Percentiles rank a stretch among this genome's conserved stretches.
Evolutionary conservation across 2,888 invertebrate genomes (phyloP).

Genomic region (Atrina japonica): DNA sequence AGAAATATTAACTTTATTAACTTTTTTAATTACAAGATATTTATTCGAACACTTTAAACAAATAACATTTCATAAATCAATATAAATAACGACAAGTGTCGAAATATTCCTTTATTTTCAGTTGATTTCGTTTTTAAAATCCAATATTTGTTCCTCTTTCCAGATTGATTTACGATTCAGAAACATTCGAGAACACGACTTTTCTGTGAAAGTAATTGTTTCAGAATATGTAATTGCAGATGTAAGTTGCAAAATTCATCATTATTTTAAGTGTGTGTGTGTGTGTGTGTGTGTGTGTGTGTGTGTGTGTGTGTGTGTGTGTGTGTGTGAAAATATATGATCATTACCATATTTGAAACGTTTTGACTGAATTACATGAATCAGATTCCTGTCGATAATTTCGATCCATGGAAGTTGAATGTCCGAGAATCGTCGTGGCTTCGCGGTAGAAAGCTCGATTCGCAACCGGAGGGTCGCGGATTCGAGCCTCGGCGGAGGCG

Average conservation of each 20-base stretch:
- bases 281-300: neutral
- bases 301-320: slow-evolving; percentile 1
- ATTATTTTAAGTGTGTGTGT: neutral
- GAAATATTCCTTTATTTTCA: neutral
- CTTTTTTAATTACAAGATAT: neutral
- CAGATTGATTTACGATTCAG: slow-evolving; percentile 41
- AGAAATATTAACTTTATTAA: neutral
- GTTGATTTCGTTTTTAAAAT: no score
- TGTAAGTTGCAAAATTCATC: slow-evolving; percentile 38
- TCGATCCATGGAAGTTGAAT: no score
- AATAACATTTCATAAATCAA: neutral
- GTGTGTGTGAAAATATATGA: no score
- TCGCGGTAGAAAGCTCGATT: no score
- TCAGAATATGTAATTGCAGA: slow-evolving; percentile 41
- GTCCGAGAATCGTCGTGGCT: no score
- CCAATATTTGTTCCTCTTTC: no score
- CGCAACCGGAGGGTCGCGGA: no score
- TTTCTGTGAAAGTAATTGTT: slow-evolving; percentile 30
- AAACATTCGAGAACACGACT: slow-evolving; percentile 22
- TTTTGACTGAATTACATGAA: no score
- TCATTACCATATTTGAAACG: no score
- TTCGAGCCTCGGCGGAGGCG: no score
- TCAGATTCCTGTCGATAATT: no score
- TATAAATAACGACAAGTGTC: neutral
- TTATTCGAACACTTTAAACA: neutral